Evolutionary conservation across 1,140 invertebrate genomes (phyloP), one percentile per base, ranked within the genome.

Genomic region (Cryptotermes secundus): DNA sequence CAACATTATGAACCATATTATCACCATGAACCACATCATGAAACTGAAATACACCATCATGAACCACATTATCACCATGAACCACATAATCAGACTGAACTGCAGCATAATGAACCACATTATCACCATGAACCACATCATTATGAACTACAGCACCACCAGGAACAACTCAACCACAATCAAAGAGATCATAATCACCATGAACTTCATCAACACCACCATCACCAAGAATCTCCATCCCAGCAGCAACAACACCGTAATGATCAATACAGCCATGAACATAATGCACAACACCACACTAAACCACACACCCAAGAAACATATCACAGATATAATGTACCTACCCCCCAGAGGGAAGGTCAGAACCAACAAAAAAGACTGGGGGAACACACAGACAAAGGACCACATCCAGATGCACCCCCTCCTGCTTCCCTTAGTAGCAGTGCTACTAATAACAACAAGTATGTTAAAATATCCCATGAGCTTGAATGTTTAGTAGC

Each of bases 91-190:
- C 81, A 82, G 42, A 38, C 87, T 22, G 80, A 86, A 45, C n/a
- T n/a, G n/a, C n/a, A n/a, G n/a, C n/a, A n/a, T n/a, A 34, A 85
- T 49, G 85, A 86, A 79, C 49, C n/a, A 35, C 85, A 87, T 22
- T 65, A 85, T 79, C 59, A 31, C 59, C 3, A 31, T n/a, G 7
- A 72, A n/a, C 59, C 26, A 7, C 59, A 72, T 72, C 6, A 72
- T n/a, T 3, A 72, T 0, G 9, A 72, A n/a, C 26, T 31, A 31
- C 59, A 72, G 45, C 19, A 49, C 16, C 14, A 49, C 45, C 45
- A 22, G 3, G 16, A 49, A 49, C 22, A 19, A 59, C 19, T 9
- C 59, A 1, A 72, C 14, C 26, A 3, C 9, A 2, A 72, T 31
- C 59, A 31, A 42, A 38, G 84, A 24, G 83, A 84, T 79, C 83